Conservation (phyloP, 2,113 vertebrate genomes). For the Nasalis larvatus region DNA sequence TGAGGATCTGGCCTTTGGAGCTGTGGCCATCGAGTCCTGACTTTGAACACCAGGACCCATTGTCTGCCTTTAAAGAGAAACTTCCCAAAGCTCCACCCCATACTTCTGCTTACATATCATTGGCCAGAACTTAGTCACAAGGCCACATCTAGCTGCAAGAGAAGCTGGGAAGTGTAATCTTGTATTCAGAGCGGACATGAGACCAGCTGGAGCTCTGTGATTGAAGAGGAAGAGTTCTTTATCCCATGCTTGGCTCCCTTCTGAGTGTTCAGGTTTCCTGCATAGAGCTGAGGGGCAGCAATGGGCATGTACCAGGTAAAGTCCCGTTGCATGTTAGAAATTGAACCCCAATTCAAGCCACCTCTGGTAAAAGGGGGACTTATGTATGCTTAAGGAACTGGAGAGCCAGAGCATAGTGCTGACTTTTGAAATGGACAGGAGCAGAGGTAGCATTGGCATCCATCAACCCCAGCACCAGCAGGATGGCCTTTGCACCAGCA, state of each 20-base stretch:
- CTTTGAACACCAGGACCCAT: not conserved
- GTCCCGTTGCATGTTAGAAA: not conserved
- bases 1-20: not conserved
- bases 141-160: not conserved
- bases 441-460: not conserved
- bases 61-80: not conserved
- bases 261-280: not conserved
- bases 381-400: not conserved
- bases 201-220: not conserved
- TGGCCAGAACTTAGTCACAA: not conserved
- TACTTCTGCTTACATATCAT: not conserved
- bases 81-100: not conserved
- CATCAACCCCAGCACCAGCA: no score
- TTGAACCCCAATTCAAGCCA: not conserved
- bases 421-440: not conserved
- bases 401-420: not conserved
- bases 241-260: not conserved
- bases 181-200: not conserved
- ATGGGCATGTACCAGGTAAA: not conserved
- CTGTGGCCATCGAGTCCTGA: not conserved
- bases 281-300: not conserved
- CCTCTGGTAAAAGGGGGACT: not conserved
- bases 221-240: not conserved
- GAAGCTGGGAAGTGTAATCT: slow-evolving; percentile 6
- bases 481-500: not conserved